Base-by-base conservation (phyloP, 2,888 invertebrate species). In the Eristalinus aeneus region DNA sequence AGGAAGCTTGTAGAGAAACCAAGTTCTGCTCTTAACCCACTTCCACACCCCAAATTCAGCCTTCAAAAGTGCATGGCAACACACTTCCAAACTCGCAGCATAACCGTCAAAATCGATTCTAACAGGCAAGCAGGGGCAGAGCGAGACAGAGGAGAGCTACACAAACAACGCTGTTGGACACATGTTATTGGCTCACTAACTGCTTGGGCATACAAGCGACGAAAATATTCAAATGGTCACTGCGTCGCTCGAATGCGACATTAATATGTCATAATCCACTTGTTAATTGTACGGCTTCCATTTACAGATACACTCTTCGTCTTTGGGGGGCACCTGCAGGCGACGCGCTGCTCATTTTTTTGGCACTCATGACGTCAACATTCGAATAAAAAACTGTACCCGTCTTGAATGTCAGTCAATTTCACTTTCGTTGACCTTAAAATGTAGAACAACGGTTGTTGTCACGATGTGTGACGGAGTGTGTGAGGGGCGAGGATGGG, bases 181-280 rank as follows among this genome's bases (percentile, higher is more conserved):
- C n/a, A 27, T 27, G 27, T 27, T 27, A 27, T 27, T 27, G 27
- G 27, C 27, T 27, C 27, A 27, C 27, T 27, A 27, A 27, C 2
- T 27, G 16, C 16, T 46, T 46, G 46, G 5, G 8, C 46, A 46
- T 6, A 46, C 46, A 46, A 16, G n/a, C 16, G 5, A n/a, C 46
- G 16, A 46, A 46, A 46, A 16, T 16, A 46, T 16, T 16, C 46
- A 16, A 46, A 46, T 6, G 46, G 16, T n/a, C 16, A 8, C 9
- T 8, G 16, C 1, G 8, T 2, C 46, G 12, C 46, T 8, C 46
- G 16, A 46, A 16, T 36, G 46, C 32, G 27, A 36, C 76, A 56
- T 63, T 77, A 78, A 78, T 65, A 71, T 78, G 56, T 56, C 65
- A 65, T 78, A 78, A 78, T 78, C 71, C 71, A 71, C 65, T 71